Evolutionary conservation across 2,113 vertebrate species (phyloP).

Genomic region (Pelecanus crispus): DNA sequence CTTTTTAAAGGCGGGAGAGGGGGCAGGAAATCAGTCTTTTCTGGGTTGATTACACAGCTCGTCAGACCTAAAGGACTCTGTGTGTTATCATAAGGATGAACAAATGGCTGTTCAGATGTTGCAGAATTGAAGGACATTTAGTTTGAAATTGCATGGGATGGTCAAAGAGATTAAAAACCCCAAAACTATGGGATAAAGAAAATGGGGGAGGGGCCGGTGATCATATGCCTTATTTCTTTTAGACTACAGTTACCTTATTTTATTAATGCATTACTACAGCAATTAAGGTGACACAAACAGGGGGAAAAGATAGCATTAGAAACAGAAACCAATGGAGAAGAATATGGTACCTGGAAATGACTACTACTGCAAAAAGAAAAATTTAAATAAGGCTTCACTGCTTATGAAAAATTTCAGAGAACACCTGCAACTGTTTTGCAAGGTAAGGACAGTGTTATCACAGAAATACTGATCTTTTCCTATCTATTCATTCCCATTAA

Average conservation of each 20-base stretch:
- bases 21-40: not conserved
- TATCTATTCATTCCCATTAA: not conserved
- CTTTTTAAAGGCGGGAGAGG: not conserved
- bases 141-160: not conserved
- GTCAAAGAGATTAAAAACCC: not conserved
- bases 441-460: not conserved
- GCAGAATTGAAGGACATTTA: not conserved
- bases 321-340: not conserved
- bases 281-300: not conserved
- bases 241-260: not conserved
- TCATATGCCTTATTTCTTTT: not conserved
- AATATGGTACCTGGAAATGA: not conserved
- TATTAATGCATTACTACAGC: not conserved
- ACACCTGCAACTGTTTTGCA: not conserved
- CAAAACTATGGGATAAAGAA: not conserved
- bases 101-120: not conserved
- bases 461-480: not conserved
- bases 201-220: not conserved
- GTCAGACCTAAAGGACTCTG: not conserved
- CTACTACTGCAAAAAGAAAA: not conserved
- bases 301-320: not conserved
- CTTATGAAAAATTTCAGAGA: not conserved
- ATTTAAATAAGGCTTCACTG: not conserved
- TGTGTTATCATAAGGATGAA: not conserved
- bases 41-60: not conserved